Evolutionary conservation across 2,888 invertebrate genomes (phyloP).

Genomic region (Melikaiella ostensackeni): DNA sequence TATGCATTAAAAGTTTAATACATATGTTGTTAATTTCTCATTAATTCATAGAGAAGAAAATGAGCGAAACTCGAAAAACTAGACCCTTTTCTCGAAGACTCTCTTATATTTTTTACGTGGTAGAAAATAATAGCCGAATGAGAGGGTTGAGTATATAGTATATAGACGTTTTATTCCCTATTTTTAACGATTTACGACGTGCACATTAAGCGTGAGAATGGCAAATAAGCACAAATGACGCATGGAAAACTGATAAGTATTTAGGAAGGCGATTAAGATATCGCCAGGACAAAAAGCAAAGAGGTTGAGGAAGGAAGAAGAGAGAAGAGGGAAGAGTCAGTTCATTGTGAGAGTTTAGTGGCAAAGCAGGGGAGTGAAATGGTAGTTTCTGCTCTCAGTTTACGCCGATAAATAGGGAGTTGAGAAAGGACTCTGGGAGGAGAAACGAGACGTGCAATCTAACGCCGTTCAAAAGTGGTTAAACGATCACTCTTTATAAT

Average conservation of each 20-base stretch:
- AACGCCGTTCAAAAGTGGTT: neutral
- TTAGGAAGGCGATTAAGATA: slow-evolving; percentile 41
- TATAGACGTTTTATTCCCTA: no score
- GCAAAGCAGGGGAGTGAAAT: slow-evolving; percentile 44
- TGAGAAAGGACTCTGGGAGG: slow-evolving; percentile 36
- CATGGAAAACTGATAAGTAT: slow-evolving; percentile 13
- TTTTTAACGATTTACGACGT: no score
- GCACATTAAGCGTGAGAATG: no score
- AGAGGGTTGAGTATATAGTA: no score
- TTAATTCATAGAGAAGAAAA: no score
- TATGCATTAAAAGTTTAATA: no score
- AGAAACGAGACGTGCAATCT: slow-evolving; percentile 39
- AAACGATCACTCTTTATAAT: neutral
- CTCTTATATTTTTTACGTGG: no score
- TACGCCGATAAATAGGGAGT: slow-evolving; percentile 44
- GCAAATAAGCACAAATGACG: no score
- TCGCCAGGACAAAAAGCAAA: neutral
- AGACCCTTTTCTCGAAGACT: no score
- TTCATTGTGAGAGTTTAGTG: slow-evolving; percentile 36
- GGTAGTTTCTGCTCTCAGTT: slow-evolving; percentile 42
- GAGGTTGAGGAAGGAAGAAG: neutral
- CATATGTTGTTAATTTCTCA: no score
- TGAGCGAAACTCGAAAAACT: no score
- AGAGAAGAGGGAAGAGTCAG: neutral
- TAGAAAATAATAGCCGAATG: no score